These are phyloP conservation scores for Petrolisthes manimaculis DNA, from an alignment of 2,888 invertebrate species.

Conservation along the genomic window DNA sequence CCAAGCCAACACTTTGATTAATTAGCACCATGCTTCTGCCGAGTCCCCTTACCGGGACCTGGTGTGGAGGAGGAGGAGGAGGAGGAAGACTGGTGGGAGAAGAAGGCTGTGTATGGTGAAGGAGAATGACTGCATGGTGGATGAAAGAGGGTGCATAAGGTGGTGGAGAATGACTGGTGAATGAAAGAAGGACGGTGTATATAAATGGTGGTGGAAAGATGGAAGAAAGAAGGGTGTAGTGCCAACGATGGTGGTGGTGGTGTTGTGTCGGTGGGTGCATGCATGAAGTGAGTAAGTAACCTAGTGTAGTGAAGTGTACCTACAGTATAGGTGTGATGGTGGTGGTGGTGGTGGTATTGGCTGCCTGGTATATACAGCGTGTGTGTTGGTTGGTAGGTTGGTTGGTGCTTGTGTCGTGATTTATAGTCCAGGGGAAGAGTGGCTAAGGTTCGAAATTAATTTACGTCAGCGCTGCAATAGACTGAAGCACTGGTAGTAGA, in stretches of 20 bases:
- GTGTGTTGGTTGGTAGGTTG: too few species aligned
- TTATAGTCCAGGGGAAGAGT: background rate
- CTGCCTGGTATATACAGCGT: too few species aligned
- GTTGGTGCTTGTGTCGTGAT: background rate
- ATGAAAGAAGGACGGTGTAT: background rate
- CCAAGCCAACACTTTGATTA: slow-evolving; percentile 51
- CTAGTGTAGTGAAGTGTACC: too few species aligned
- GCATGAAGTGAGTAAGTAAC: background rate
- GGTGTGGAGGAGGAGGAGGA: background rate
- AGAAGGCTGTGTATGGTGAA: background rate
- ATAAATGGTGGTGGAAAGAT: background rate
- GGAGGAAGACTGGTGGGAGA: background rate
- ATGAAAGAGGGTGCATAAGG: background rate
- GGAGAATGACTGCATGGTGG: background rate
- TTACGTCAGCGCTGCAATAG: background rate
- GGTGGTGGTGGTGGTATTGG: background rate
- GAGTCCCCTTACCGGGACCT: slow-evolving; percentile 25
- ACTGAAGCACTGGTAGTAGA: background rate
- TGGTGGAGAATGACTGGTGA: background rate
- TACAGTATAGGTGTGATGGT: background rate
- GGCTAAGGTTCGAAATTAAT: background rate
- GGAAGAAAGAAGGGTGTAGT: background rate
- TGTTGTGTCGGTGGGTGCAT: background rate
- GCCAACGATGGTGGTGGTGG: background rate
- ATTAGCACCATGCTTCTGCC: slow-evolving; percentile 44